These are phyloP conservation scores for Yasuhikotakia modesta DNA, from an alignment of 2,797 vertebrate species.

Conservation along the genomic window DNA sequence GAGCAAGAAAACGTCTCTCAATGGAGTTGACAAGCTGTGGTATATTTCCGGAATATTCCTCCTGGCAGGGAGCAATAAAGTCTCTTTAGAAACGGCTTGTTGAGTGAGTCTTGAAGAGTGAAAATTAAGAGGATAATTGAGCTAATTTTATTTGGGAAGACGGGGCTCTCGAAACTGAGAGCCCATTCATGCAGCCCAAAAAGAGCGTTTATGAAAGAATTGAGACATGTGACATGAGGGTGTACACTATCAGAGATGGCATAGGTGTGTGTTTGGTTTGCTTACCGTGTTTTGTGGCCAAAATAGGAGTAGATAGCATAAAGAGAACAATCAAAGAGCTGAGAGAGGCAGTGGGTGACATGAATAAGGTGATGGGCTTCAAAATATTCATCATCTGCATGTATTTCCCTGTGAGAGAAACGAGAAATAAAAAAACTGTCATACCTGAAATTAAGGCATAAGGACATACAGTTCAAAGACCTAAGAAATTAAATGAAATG, in stretches of 20 bases:
- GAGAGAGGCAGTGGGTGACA: constrained; percentile 98
- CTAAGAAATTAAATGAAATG: no score
- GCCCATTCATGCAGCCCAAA: background rate
- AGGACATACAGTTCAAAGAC: no score
- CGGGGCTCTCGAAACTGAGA: background rate
- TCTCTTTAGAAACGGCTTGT: background rate
- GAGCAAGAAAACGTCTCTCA: background rate
- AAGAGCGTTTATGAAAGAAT: background rate
- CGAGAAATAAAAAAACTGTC: background rate
- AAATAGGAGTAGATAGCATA: constrained; percentile 97
- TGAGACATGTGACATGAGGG: no score
- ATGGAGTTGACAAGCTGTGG: background rate
- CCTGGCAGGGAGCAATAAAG: background rate
- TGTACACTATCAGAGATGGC: background rate
- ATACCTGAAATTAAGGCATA: no score
- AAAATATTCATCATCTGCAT: constrained; percentile 99
- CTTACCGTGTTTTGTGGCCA: constrained; percentile 95
- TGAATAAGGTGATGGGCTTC: constrained; percentile 98
- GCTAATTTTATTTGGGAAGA: constrained; percentile 8
- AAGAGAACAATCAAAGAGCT: constrained; percentile 98
- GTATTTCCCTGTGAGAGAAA: constrained; percentile 88
- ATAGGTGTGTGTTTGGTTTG: constrained; percentile 5
- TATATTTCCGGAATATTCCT: background rate
- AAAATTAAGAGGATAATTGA: constrained; percentile 34
- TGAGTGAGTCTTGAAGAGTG: background rate